A percentile compares a stretch with the other conserved stretches of the same genome.
Evolutionary conservation across 2,113 vertebrate species (phyloP).

Genomic region (Oreochromis niloticus): DNA sequence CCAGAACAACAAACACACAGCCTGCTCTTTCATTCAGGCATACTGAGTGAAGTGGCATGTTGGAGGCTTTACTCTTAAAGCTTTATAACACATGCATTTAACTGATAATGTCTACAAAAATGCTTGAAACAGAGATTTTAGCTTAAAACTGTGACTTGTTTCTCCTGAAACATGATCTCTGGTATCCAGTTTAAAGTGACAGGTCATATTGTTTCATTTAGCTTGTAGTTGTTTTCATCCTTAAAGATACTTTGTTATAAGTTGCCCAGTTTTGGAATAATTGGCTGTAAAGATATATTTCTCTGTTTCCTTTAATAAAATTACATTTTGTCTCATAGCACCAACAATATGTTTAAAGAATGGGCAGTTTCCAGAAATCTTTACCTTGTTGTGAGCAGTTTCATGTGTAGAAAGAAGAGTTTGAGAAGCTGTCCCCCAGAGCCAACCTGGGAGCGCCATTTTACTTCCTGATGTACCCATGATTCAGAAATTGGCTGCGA

Average conservation of each 20-base stretch:
- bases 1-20: not conserved
- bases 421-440: no score
- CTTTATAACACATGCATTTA: not conserved
- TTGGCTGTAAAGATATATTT: not conserved
- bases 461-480: no score
- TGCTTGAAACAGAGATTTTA: not conserved
- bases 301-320: not conserved
- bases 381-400: no score
- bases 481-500: no score
- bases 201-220: not conserved
- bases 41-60: not conserved
- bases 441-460: no score
- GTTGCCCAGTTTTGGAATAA: not conserved
- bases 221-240: not conserved
- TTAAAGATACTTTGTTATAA: not conserved
- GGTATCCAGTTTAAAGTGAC: not conserved
- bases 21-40: accelerated
- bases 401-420: no score
- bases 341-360: not conserved
- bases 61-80: not conserved
- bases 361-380: no score
- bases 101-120: not conserved
- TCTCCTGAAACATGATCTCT: not conserved
- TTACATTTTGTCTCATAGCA: not conserved
- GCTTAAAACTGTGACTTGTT: not conserved